These are phyloP conservation scores for Hemibagrus guttatus DNA, from an alignment of 2,797 vertebrate genomes.

Conservation along the genomic window DNA sequence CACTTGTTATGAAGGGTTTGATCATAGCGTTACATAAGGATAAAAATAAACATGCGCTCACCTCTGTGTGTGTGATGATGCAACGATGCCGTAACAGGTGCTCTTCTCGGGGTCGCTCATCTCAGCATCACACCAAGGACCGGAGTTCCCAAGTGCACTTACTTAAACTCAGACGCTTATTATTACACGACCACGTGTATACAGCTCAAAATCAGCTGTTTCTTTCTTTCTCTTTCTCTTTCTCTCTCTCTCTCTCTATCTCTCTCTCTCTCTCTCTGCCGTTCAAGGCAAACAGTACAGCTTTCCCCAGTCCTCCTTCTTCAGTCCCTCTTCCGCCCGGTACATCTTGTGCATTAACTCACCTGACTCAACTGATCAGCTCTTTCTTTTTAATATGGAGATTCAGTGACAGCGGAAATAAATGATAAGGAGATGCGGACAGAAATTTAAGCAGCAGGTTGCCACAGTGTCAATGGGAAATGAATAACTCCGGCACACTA, in stretches of 20 bases:
- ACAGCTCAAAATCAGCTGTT: conserved; percentile 17
- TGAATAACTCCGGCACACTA: not conserved
- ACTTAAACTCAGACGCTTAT: not conserved
- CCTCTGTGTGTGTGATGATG: conserved; percentile 24
- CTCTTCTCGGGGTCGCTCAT: conserved; percentile 6
- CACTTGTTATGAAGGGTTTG: too few relatives aligned
- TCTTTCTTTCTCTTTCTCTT: not conserved
- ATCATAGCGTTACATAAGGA: not conserved
- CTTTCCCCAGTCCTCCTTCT: not conserved
- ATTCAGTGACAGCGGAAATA: not conserved
- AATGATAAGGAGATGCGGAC: not conserved
- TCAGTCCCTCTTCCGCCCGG: not conserved
- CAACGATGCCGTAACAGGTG: conserved; percentile 32
- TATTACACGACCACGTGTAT: conserved; percentile 6
- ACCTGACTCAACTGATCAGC: not conserved
- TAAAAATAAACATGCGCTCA: not conserved
- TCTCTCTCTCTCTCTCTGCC: not conserved
- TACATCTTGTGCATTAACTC: not conserved
- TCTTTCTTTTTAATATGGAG: not conserved
- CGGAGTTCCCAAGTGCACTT: not conserved
- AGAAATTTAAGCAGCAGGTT: not conserved
- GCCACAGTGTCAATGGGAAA: not conserved
- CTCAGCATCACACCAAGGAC: conserved; percentile 23
- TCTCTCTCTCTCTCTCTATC: not conserved
- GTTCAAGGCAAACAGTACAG: too few relatives aligned